Evolutionary conservation across 2,888 invertebrate genomes (phyloP).

Genomic region (Xestia c-nigrum): DNA sequence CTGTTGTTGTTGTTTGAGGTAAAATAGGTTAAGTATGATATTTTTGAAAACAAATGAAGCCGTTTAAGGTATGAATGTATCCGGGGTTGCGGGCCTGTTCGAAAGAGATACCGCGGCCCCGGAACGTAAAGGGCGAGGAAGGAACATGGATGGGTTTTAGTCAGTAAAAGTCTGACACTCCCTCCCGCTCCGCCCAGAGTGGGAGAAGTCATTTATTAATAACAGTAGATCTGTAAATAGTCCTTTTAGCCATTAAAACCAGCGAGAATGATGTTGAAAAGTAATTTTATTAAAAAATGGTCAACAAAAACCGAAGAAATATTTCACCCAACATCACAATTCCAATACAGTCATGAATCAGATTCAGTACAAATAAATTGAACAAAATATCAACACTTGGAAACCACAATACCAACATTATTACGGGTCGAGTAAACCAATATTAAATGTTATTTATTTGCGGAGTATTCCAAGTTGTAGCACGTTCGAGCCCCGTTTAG

Average conservation of each 20-base stretch:
- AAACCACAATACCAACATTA: constrained; percentile 60
- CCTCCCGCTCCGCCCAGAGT: no score
- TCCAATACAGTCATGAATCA: constrained; percentile 34
- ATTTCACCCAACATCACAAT: not conserved
- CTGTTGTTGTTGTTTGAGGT: not conserved
- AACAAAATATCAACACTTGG: constrained; percentile 59
- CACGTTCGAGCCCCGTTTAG: constrained; percentile 67
- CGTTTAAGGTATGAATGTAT: no score
- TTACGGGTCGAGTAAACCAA: constrained; percentile 51
- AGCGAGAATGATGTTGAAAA: no score
- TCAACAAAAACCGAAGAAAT: not conserved
- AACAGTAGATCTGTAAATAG: no score
- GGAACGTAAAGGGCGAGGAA: no score
- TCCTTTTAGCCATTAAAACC: no score
- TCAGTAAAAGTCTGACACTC: no score
- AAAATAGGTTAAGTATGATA: not conserved
- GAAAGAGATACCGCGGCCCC: no score
- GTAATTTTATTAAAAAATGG: not conserved
- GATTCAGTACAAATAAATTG: constrained; percentile 49
- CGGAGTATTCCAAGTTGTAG: constrained; percentile 62
- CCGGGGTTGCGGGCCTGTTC: no score
- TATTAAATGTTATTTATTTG: constrained; percentile 69
- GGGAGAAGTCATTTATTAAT: no score
- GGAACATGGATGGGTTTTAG: no score
- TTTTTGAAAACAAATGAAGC: not conserved